phyloP scores from a whole-genome alignment of 2,797 vertebrate genomes.

The Morus bassanus region DNA sequence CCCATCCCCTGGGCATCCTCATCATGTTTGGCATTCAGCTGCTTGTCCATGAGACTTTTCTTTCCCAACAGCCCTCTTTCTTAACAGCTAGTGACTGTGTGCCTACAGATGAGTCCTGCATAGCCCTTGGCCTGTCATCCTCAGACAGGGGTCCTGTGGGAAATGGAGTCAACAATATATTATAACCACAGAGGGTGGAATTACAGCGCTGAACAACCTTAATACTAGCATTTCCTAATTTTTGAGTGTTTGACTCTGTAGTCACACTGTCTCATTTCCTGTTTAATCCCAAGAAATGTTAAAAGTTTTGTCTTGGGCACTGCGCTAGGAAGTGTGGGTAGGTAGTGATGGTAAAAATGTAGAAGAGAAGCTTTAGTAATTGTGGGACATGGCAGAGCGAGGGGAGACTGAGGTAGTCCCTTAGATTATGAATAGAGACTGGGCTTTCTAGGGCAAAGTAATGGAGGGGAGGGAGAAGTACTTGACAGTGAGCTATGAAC shows the following conservation, averaged over 20 bases:
- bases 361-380: neutral
- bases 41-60: neutral
- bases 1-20: neutral
- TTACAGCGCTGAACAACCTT: neutral
- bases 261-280: neutral
- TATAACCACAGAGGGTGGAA: neutral
- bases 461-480: neutral
- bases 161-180: rapidly evolving
- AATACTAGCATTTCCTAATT: rapidly evolving
- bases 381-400: neutral
- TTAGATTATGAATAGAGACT: rapidly evolving
- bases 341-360: neutral
- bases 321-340: rapidly evolving
- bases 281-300: neutral
- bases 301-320: neutral
- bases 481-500: neutral
- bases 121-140: neutral
- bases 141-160: too few species aligned
- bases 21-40: neutral
- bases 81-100: neutral
- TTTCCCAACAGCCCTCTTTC: neutral
- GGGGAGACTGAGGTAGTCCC: neutral
- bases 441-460: neutral
- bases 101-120: neutral
- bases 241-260: neutral